Conservation (phyloP, 2,113 vertebrate species). For the Tenebrosternarchus preto region DNA sequence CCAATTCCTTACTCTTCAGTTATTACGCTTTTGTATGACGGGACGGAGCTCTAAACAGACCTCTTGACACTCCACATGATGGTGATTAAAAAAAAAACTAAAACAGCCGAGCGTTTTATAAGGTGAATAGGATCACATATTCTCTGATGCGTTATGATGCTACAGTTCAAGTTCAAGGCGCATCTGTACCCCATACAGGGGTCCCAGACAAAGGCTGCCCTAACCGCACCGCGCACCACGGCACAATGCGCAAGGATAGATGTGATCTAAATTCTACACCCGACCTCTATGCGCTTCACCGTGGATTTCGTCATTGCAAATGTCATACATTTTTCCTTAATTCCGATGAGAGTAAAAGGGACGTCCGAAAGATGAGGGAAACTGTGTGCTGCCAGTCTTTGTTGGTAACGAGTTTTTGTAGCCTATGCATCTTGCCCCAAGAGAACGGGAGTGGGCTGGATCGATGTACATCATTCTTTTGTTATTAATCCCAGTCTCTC, state of each 20-base stretch:
- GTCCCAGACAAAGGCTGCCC: constrained; percentile 13
- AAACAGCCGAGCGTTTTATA: no score
- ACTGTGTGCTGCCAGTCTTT: neutral
- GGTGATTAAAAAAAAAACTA: no score
- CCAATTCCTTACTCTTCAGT: no score
- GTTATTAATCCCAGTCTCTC: neutral
- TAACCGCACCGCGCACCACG: neutral
- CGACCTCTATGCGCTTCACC: constrained; percentile 10
- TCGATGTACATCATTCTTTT: neutral
- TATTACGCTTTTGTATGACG: no score
- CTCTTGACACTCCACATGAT: no score
- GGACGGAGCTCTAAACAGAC: no score
- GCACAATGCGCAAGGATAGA: constrained; percentile 1
- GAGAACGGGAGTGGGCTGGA: neutral
- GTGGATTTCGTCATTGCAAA: neutral
- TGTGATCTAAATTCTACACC: neutral
- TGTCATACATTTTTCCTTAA: neutral
- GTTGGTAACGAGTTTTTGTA: neutral
- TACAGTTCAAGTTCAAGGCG: no score
- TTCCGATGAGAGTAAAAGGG: neutral
- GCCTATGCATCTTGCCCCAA: neutral
- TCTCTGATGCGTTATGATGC: no score
- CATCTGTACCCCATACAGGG: neutral
- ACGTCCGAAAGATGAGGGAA: neutral
- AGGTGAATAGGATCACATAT: no score